phyloP scores from a whole-genome alignment of 2,888 invertebrate genomes.

The Philereme vetulata region DNA sequence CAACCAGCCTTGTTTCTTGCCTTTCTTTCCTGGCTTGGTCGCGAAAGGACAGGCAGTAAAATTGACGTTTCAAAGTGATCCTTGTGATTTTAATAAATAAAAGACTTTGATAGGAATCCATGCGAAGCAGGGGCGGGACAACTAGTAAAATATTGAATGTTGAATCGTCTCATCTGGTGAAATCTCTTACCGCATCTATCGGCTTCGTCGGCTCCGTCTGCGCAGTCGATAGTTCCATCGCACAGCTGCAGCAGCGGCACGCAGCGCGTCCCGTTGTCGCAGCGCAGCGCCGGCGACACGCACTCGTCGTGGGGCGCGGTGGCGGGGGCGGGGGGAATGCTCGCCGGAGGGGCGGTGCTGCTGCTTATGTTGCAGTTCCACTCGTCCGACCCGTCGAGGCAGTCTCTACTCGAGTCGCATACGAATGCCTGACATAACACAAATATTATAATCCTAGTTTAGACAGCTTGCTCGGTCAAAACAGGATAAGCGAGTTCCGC shows the following conservation, averaged over 20 bases:
- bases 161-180: too few relatives aligned
- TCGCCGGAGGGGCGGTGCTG: constrained; percentile 30
- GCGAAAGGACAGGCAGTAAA: too few relatives aligned
- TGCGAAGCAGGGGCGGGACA: too few relatives aligned
- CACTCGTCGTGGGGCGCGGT: constrained; percentile 75
- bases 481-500: too few relatives aligned
- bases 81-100: too few relatives aligned
- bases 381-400: constrained; percentile 90
- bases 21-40: too few relatives aligned
- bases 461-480: too few relatives aligned
- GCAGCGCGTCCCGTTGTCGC: constrained; percentile 88
- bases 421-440: constrained; percentile 70
- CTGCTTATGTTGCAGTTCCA: constrained; percentile 74
- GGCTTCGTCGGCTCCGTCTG: constrained; percentile 91
- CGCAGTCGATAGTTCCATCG: constrained; percentile 88
- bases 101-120: too few relatives aligned
- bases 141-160: too few relatives aligned
- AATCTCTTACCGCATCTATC: constrained; percentile 80
- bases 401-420: constrained; percentile 89
- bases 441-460: background rate
- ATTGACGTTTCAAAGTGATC: too few relatives aligned
- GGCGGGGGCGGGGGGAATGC: constrained; percentile 29
- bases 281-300: constrained; percentile 84
- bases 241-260: constrained; percentile 89
- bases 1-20: too few relatives aligned